A percentile compares a stretch with the other conserved stretches of the same genome.
These are phyloP conservation scores for Panthera leo DNA, from an alignment of 2,113 vertebrate genomes.

Conservation along the genomic window DNA sequence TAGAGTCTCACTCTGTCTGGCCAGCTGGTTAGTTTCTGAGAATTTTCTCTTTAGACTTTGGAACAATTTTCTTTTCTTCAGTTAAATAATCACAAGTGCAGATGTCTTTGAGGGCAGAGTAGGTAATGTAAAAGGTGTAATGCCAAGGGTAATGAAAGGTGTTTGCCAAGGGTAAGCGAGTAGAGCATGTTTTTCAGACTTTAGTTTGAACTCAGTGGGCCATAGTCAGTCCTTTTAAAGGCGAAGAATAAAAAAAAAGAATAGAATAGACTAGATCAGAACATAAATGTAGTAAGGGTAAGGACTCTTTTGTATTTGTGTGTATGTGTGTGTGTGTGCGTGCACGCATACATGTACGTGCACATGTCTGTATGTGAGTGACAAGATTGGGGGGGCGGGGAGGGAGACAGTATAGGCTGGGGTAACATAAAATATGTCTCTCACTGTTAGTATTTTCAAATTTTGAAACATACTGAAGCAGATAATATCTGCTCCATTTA, in stretches of 20 bases:
- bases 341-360: no score
- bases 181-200: not conserved
- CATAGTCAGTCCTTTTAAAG: not conserved
- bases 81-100: not conserved
- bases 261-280: not conserved
- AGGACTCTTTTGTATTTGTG: not conserved
- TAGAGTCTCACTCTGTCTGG: not conserved
- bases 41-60: not conserved
- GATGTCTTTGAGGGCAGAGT: not conserved
- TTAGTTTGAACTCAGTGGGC: not conserved
- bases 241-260: not conserved
- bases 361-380: not conserved
- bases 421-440: not conserved
- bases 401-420: not conserved
- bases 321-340: not conserved
- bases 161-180: not conserved
- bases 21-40: not conserved
- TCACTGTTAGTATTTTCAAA: not conserved
- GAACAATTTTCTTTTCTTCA: not conserved
- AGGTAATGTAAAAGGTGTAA: not conserved
- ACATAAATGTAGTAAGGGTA: not conserved
- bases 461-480: not conserved
- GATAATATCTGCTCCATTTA: not conserved
- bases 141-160: not conserved
- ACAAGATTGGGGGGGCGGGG: no score